Evolutionary conservation across 2,113 vertebrate genomes (phyloP), one percentile per base, ranked within the genome.

Genomic region (Monarcha castaneiventris): DNA sequence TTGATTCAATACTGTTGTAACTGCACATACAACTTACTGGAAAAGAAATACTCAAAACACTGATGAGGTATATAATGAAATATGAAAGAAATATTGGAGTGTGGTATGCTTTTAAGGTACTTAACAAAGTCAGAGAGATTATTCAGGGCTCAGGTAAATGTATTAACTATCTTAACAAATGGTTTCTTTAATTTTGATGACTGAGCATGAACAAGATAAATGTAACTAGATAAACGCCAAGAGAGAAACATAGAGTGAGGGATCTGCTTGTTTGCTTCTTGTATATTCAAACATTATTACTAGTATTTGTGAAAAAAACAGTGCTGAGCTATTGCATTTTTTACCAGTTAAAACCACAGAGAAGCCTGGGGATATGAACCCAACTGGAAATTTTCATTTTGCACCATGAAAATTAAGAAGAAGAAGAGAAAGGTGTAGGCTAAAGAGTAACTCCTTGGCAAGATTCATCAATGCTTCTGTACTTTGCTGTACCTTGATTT

Each of bases 21-120:
- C 23, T 59, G n/a, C 18, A 56, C 23, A 67, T 30, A 68, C 6
- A 83, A 39, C 21, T 59, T 84, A 48, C 52, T 84, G 67, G 73
- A 81, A 94, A 92, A 91, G 5, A 86, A 74, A 71, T 49, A 77
- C n/a, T 77, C 21, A 67, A 86, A 93, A 86, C 10, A 81, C 2
- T 67, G 48, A 71, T 67, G 51, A 74, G 10, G 4, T 52, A 63
- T 54, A 35, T 56, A 84, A 72, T 48, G 22, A 84, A 77, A 41
- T 55, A 25, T 33, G 62, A 58, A 56, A 79, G 25, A 88, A 73
- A 81, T 67, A 21, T 10, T 69, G 12, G 8, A 69, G 10, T 41
- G 18, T 8, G 16, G 27, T n/a, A 52, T 4, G 44, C 25, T 91
- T 66, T 30, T 37, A 62, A 67, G 25, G 5, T 48, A 67, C 25